Evolutionary conservation across 2,888 invertebrate genomes (phyloP).

Genomic region (Scotopteryx bipunctaria): DNA sequence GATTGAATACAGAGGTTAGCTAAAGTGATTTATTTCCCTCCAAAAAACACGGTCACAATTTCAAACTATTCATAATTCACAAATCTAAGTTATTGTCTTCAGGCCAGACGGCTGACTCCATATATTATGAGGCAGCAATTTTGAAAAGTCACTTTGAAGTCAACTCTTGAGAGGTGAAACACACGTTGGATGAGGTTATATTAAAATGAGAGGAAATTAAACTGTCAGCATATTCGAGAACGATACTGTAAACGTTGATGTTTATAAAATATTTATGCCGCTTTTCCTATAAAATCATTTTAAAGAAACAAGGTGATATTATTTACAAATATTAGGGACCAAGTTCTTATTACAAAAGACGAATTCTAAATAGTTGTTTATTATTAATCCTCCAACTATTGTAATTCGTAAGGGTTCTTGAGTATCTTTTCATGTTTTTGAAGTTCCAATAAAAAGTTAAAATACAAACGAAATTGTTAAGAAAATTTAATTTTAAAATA

Average conservation of each 20-base stretch:
- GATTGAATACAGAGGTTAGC: neutral
- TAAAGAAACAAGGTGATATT: too few species aligned
- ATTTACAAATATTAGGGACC: too few species aligned
- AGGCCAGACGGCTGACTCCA: conserved; percentile 25
- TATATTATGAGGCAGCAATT: conserved; percentile 29
- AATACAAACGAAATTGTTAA: too few species aligned
- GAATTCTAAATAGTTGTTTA: too few species aligned
- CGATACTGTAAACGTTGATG: neutral
- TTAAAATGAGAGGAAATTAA: conserved; percentile 19
- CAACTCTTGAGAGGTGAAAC: conserved; percentile 13
- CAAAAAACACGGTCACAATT: conserved; percentile 7
- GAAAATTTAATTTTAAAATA: too few species aligned
- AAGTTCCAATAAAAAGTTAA: too few species aligned
- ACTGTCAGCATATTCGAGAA: conserved; percentile 11
- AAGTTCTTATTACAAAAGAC: too few species aligned
- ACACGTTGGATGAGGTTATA: conserved; percentile 17
- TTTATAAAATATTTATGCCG: too few species aligned
- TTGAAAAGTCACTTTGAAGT: conserved; percentile 20
- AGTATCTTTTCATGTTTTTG: too few species aligned
- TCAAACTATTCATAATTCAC: conserved; percentile 23
- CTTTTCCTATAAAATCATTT: too few species aligned
- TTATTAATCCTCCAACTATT: too few species aligned
- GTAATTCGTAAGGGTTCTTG: too few species aligned
- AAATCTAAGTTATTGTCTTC: conserved; percentile 30
- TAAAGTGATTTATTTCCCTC: neutral